Percentiles rank a stretch among this genome's conserved stretches.
phyloP scores from a whole-genome alignment of 53 echinoderm and acorn worm species.

The Holothuria scabra region DNA sequence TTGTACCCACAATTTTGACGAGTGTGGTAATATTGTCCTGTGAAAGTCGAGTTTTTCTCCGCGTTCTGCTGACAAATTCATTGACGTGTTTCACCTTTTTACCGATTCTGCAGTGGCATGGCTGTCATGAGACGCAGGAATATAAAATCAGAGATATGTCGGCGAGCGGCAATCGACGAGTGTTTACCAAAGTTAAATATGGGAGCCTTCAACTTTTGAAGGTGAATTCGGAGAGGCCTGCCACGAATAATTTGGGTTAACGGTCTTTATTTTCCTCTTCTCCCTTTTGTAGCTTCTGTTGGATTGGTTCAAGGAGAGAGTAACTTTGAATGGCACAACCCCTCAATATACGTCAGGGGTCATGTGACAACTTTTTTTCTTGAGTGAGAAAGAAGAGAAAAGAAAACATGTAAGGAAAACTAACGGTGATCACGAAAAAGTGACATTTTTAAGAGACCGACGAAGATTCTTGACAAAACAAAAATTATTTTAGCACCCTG shows the following conservation, averaged over 20 bases:
- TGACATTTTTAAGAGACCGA: too few species aligned
- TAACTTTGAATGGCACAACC: too few species aligned
- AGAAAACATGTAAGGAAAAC: too few species aligned
- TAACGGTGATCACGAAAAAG: too few species aligned
- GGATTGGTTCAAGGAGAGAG: too few species aligned
- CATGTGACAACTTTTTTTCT: constrained; percentile 1
- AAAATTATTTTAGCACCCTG: too few species aligned
- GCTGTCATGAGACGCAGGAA: constrained; percentile 10
- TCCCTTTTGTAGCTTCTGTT: too few species aligned
- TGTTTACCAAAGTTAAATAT: constrained; percentile 30
- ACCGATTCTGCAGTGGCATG: constrained; percentile 9
- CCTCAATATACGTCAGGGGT: constrained; percentile 29
- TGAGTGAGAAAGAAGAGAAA: too few species aligned
- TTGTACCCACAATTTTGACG: constrained; percentile 18
- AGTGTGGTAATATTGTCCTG: constrained; percentile 34
- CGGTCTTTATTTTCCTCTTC: neutral
- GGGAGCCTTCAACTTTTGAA: constrained; percentile 26
- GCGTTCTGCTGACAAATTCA: constrained; percentile 32
- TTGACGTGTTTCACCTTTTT: constrained; percentile 37
- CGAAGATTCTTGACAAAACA: too few species aligned
- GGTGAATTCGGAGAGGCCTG: constrained; percentile 32
- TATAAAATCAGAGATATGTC: constrained; percentile 29
- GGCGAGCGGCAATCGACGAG: constrained; percentile 15
- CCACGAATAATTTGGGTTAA: constrained; percentile 44
- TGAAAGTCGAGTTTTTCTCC: neutral